Conservation (phyloP, 2,797 vertebrate species). For the Chiropotes sagulatus region DNA sequence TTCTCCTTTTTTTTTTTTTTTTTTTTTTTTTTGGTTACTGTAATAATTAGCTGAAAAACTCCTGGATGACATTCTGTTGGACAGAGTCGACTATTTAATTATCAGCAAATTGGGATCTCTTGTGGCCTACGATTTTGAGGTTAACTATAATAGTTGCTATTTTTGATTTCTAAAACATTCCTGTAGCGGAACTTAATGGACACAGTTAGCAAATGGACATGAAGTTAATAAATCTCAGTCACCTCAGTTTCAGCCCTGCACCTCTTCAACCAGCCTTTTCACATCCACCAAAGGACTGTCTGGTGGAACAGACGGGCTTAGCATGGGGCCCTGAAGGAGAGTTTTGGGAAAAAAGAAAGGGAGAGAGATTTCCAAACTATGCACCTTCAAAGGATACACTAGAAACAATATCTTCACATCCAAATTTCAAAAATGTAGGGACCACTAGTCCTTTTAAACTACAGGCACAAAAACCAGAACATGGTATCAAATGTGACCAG, state of each 20-base stretch:
- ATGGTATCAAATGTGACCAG: background rate
- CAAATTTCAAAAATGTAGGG: background rate
- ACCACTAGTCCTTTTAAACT: background rate
- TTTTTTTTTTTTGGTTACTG: background rate
- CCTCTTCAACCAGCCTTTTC: constrained; percentile 12
- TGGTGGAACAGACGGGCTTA: constrained; percentile 38
- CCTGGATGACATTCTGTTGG: background rate
- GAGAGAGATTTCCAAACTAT: background rate
- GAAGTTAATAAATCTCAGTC: constrained; percentile 46
- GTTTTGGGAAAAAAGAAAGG: background rate
- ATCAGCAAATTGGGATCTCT: constrained; percentile 16
- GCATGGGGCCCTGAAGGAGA: background rate
- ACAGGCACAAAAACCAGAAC: background rate
- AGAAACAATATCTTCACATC: background rate
- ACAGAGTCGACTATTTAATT: constrained; percentile 32
- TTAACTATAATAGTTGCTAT: constrained; percentile 52
- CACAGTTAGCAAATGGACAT: constrained; percentile 47
- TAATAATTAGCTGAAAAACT: background rate
- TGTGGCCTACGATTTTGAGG: constrained; percentile 31
- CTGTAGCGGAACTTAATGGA: constrained; percentile 38
- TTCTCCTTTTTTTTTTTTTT: background rate
- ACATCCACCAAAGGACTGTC: constrained; percentile 27
- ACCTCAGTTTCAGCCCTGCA: background rate
- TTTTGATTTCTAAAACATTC: constrained; percentile 64
- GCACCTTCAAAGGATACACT: background rate